Evolutionary conservation across 2,113 vertebrate species (phyloP).

Genomic region (Bothrops jararaca): DNA sequence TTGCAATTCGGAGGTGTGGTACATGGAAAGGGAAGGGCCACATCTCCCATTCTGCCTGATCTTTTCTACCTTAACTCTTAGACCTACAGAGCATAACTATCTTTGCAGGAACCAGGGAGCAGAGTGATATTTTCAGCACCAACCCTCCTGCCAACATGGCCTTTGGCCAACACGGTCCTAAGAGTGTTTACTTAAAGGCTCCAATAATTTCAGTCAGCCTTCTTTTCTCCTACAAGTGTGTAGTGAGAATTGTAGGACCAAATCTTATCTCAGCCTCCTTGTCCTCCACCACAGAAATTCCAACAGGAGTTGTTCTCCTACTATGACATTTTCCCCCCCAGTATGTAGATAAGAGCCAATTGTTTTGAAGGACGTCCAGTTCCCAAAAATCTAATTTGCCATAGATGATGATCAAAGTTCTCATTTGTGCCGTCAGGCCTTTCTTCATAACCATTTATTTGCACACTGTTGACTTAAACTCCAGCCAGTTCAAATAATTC

Average conservation of each 20-base stretch:
- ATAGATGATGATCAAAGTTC: slow-evolving; percentile 61
- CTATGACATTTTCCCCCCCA: slow-evolving; percentile 30
- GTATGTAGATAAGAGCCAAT: slow-evolving; percentile 48
- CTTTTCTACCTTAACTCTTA: background rate
- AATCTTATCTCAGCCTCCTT: slow-evolving; percentile 45
- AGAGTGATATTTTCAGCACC: background rate
- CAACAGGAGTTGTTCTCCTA: slow-evolving; percentile 55
- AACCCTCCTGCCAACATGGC: background rate
- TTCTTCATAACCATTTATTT: slow-evolving; percentile 52
- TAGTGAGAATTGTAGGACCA: slow-evolving; percentile 40
- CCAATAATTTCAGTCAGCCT: background rate
- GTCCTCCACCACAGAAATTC: background rate
- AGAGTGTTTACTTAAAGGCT: background rate
- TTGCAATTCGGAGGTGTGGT: background rate
- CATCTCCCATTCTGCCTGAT: background rate
- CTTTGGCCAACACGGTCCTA: slow-evolving; percentile 30
- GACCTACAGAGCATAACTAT: background rate
- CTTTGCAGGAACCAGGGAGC: background rate
- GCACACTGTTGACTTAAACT: slow-evolving; percentile 61
- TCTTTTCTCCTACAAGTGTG: no score
- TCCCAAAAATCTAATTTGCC: slow-evolving; percentile 58
- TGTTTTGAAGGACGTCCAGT: slow-evolving; percentile 59
- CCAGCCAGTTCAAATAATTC: slow-evolving; percentile 59
- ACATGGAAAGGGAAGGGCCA: background rate
- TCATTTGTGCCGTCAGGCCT: slow-evolving; percentile 56